Evolutionary conservation across 37 sponge, comb jelly and placozoan genomes (phyloP), one percentile per base, ranked within the genome.

Genomic region (Geodia barretti): DNA sequence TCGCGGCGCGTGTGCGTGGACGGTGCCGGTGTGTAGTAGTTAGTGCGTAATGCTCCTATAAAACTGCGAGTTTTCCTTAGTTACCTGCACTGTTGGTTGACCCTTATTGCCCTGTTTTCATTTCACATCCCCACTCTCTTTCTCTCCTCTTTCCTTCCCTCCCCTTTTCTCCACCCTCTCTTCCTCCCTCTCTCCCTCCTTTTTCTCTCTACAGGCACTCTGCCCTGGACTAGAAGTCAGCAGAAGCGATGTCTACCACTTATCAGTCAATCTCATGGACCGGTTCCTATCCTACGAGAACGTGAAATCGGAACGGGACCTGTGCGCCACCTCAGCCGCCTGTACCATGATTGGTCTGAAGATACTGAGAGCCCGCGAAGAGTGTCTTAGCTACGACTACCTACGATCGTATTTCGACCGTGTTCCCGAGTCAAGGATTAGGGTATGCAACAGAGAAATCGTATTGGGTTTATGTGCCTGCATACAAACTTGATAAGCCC

Each of bases 301-400:
- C 23, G 36, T 71, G 54, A 43, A 42, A 30, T 72, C 78, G 5
- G 83, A 82, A 34, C 20, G 30, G 47, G 83, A 82, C 4, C 73
- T 80, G 19, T 20, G 42, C 2, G 83, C 83, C 28, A 36, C 29
- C 20, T 70, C 83, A 21, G 72, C 40, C 19, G 88, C 88, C 0
- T 88, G 88, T 34, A 62, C 73, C 29, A 77, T 82, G 83, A 82
- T 88, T 33, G 72, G 77, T 39, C 35, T 82, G 65, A 88, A 88
- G 83, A 72, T 88, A n/a, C 38, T 82, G 32, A 39, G 83, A 41
- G 72, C 86, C 7, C 78, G 74, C 25, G 64, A 59, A n/a, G 86
- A 86, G 30, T 79, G 80, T 28, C 58, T 86, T 39, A 79, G 68
- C 68, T 86, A 86, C 54, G 66, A 74, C n/a, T 63, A 79, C 25